Conservation (phyloP, 1,140 invertebrate species). For the Carposina sasakii region DNA sequence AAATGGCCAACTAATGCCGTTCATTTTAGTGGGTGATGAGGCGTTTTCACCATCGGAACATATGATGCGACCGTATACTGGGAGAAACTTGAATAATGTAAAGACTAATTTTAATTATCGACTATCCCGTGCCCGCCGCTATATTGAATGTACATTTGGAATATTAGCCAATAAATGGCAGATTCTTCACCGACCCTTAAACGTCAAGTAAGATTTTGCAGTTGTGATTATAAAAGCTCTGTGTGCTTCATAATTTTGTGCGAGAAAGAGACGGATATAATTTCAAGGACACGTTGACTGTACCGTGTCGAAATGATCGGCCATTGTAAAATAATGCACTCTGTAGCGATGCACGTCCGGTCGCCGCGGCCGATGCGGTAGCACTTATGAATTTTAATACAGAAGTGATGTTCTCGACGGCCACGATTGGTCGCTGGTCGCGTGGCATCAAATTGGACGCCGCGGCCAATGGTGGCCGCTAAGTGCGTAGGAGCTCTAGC, state of each 20-base stretch:
- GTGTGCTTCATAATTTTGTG: constrained; percentile 35
- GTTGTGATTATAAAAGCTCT: constrained; percentile 29
- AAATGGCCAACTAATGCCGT: constrained; percentile 22
- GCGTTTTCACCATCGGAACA: constrained; percentile 25
- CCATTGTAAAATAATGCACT: constrained; percentile 4
- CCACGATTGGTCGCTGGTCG: constrained; percentile 4
- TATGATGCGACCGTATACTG: constrained; percentile 43
- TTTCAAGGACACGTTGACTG: too few relatives aligned
- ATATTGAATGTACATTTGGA: constrained; percentile 65
- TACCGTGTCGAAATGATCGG: constrained; percentile 3
- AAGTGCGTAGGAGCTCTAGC: constrained; percentile 7
- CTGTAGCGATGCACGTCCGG: constrained; percentile 1
- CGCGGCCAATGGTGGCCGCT: constrained; percentile 6
- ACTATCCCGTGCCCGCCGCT: constrained; percentile 42
- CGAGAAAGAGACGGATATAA: constrained; percentile 12
- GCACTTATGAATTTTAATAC: neutral
- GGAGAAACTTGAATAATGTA: constrained; percentile 20
- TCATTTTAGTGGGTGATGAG: constrained; percentile 27
- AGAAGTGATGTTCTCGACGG: constrained; percentile 2
- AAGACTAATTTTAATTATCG: constrained; percentile 65
- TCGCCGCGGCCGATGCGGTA: constrained; percentile 3
- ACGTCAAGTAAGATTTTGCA: constrained; percentile 20
- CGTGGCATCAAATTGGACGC: constrained; percentile 1
- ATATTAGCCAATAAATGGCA: constrained; percentile 45
- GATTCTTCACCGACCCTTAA: constrained; percentile 16